These are phyloP conservation scores for Harpegnathos saltator DNA, from an alignment of 1,140 invertebrate genomes.

Conservation along the genomic window DNA sequence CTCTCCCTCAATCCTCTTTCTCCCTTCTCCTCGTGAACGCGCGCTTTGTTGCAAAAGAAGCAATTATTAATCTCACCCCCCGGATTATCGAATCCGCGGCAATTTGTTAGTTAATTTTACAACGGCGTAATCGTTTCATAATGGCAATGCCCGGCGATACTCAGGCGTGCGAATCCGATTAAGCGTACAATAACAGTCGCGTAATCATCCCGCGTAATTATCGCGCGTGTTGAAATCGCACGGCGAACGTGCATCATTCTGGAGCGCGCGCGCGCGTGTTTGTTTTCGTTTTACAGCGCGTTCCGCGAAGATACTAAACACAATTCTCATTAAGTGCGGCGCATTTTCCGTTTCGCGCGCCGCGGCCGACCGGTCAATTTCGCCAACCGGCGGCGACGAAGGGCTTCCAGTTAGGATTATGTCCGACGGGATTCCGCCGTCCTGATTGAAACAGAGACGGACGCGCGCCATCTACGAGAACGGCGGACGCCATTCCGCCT, in stretches of 20 bases:
- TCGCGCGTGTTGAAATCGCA: background rate
- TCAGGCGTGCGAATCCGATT: background rate
- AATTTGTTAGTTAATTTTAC: slow-evolving; percentile 47
- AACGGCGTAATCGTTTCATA: slow-evolving; percentile 2
- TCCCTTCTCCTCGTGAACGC: no score
- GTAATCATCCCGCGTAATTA: slow-evolving; percentile 26
- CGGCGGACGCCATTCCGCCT: background rate
- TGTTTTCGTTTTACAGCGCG: background rate
- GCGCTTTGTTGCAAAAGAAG: background rate
- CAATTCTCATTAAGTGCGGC: no score
- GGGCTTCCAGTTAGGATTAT: slow-evolving; percentile 19
- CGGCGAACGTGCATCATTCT: background rate
- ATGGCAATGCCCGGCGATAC: background rate
- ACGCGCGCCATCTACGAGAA: slow-evolving; percentile 51
- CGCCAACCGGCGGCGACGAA: no score
- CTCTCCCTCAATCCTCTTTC: no score
- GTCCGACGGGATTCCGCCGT: slow-evolving; percentile 6
- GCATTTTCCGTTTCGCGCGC: no score
- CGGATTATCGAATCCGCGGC: slow-evolving; percentile 22
- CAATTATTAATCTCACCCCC: slow-evolving; percentile 25
- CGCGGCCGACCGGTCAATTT: no score
- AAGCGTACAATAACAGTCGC: background rate
- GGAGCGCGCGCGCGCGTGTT: no score
- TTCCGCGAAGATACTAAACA: background rate
- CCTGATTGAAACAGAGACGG: slow-evolving; percentile 47